Percentiles rank a stretch among this genome's conserved stretches.
Evolutionary conservation across 2,888 invertebrate species (phyloP).

Genomic region (Philopedon plagiatum): DNA sequence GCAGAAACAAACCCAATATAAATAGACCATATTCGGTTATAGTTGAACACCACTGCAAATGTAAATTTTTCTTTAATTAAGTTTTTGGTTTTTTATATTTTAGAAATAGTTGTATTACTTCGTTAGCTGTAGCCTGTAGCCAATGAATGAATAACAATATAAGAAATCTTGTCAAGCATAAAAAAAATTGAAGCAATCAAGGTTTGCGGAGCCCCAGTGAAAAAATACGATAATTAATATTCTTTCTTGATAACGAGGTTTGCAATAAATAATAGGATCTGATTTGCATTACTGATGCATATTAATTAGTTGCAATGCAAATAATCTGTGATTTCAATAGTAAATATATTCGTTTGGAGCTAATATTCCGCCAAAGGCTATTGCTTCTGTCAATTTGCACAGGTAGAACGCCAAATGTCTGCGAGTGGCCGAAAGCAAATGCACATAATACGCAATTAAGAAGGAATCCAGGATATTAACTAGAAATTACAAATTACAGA

Average conservation of each 20-base stretch:
- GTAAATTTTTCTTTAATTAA: too few species aligned
- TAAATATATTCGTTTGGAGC: neutral
- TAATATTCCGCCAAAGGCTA: constrained; percentile 16
- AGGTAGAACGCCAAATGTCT: constrained; percentile 22
- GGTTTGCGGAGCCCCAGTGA: constrained; percentile 1
- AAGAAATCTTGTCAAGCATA: too few species aligned
- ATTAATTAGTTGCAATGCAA: neutral
- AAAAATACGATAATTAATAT: neutral
- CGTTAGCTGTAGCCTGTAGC: too few species aligned
- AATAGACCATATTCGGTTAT: too few species aligned
- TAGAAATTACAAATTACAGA: constrained; percentile 29
- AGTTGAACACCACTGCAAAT: too few species aligned
- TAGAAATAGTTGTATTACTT: too few species aligned
- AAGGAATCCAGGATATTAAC: constrained; percentile 26
- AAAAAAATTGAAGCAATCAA: neutral
- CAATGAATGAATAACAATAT: neutral
- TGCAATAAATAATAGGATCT: constrained; percentile 8
- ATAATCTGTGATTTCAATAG: neutral
- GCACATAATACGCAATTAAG: constrained; percentile 27
- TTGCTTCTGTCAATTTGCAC: neutral
- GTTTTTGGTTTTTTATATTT: too few species aligned
- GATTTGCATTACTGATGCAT: neutral
- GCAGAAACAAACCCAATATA: too few species aligned
- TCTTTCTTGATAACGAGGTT: neutral
- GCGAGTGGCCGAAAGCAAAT: constrained; percentile 12